These are phyloP conservation scores for Coracopsis vasa DNA, from an alignment of 2,113 vertebrate genomes.

Conservation along the genomic window DNA sequence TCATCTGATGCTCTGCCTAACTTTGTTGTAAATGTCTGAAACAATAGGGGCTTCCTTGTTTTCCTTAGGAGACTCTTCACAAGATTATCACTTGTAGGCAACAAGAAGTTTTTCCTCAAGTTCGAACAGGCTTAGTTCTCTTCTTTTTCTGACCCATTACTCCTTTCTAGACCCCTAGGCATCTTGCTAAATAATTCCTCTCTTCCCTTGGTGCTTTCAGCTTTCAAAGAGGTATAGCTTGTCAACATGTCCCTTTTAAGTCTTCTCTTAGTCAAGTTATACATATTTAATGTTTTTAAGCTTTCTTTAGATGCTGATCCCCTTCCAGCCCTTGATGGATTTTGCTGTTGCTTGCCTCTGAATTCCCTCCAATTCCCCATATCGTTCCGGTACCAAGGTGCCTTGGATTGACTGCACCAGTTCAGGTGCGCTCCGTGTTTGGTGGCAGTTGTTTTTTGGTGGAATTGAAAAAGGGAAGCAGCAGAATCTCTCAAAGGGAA, in stretches of 20 bases:
- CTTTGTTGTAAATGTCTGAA: not conserved
- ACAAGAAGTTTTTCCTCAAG: constrained; percentile 10
- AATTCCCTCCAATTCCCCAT: constrained; percentile 23
- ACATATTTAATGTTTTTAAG: constrained; percentile 63
- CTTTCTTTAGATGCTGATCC: constrained; percentile 49
- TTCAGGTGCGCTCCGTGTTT: not conserved
- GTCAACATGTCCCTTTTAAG: constrained; percentile 54
- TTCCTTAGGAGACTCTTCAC: not conserved
- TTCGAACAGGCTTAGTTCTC: not conserved
- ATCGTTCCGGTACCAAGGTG: constrained; percentile 3
- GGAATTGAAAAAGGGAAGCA: constrained; percentile 16
- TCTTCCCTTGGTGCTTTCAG: not conserved
- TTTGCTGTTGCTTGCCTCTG: constrained; percentile 40
- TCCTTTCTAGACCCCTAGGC: not conserved
- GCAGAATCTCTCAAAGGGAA: constrained; percentile 42
- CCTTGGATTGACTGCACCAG: constrained; percentile 1
- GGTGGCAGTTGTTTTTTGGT: constrained; percentile 22
- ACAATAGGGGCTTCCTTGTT: not conserved
- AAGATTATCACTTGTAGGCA: not conserved
- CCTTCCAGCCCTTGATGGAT: constrained; percentile 33
- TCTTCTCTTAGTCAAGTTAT: constrained; percentile 53
- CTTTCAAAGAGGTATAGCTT: constrained; percentile 61
- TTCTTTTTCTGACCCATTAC: not conserved
- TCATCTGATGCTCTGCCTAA: not conserved
- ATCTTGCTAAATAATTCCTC: constrained; percentile 38